Conservation (phyloP, 2,797 vertebrate genomes). For the Thaleichthys pacificus region DNA sequence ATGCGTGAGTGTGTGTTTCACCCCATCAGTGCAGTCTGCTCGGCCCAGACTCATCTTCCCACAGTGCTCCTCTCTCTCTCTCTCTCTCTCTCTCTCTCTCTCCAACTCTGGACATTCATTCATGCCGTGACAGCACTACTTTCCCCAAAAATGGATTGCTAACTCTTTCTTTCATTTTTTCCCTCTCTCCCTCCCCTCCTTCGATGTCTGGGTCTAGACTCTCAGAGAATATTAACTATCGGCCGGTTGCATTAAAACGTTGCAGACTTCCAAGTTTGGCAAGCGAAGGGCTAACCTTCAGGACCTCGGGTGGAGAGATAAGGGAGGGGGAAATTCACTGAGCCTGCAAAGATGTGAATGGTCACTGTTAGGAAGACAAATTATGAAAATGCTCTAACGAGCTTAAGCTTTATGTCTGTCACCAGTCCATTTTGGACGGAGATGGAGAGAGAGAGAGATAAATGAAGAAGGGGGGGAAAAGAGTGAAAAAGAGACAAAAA, state of each 20-base stretch:
- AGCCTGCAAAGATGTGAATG: constrained; percentile 44
- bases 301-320: constrained; percentile 18
- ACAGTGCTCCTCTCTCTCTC: background rate
- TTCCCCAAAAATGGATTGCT: constrained; percentile 32
- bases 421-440: constrained; percentile 13
- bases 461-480: background rate
- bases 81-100: background rate
- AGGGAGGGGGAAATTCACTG: constrained; percentile 35
- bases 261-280: constrained; percentile 40
- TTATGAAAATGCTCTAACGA: constrained; percentile 37
- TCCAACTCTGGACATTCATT: constrained; percentile 16
- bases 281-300: constrained; percentile 25
- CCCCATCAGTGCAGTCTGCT: background rate
- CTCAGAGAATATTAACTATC: constrained; percentile 34
- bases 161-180: background rate
- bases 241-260: constrained; percentile 35
- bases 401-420: constrained; percentile 17
- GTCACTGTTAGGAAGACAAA: constrained; percentile 47
- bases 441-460: background rate
- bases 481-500: background rate
- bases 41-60: background rate
- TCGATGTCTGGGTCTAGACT: constrained; percentile 22
- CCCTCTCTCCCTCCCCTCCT: background rate
- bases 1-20: background rate
- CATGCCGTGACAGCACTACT: constrained; percentile 33